Percentiles rank a stretch among this genome's conserved stretches.
Evolutionary conservation across 2,797 vertebrate species (phyloP).

Genomic region (Coregonus suidteri): DNA sequence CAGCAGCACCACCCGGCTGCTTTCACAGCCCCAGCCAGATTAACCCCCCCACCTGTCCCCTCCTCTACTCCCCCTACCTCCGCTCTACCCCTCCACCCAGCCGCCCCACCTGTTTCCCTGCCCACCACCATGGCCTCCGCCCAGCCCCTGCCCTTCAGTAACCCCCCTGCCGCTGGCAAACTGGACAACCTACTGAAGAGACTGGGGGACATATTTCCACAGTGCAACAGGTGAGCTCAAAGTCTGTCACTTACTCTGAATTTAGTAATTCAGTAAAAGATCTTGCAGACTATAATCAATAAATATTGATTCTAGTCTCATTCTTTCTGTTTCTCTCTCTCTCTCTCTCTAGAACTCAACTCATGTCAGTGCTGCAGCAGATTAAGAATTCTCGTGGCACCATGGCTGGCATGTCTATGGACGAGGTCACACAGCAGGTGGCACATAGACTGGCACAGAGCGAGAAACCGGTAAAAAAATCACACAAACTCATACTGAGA

Average conservation of each 20-base stretch:
- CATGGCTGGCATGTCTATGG: conserved; percentile 88
- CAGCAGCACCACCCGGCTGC: conserved; percentile 20
- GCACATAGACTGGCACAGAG: conserved; percentile 72
- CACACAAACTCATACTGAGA: neutral
- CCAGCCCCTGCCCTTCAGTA: neutral
- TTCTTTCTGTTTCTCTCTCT: neutral
- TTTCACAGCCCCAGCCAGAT: conserved; percentile 15
- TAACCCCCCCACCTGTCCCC: conserved; percentile 13
- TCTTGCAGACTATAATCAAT: neutral
- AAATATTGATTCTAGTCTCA: neutral
- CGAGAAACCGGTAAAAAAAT: conserved; percentile 41
- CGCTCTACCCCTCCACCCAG: neutral
- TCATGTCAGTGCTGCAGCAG: conserved; percentile 88
- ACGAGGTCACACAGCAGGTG: conserved; percentile 85
- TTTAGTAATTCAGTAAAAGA: neutral
- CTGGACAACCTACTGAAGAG: conserved; percentile 90
- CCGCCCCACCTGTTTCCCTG: conserved; percentile 5
- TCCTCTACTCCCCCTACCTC: neutral
- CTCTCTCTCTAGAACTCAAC: conserved; percentile 72
- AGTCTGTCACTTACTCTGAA: neutral
- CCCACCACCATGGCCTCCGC: conserved; percentile 22
- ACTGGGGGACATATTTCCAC: conserved; percentile 81
- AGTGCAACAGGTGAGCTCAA: conserved; percentile 82
- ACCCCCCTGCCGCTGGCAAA: conserved; percentile 70
- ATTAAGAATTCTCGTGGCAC: conserved; percentile 89